These are phyloP conservation scores for Oncorhynchus keta DNA, from an alignment of 2,113 vertebrate species.

Conservation along the genomic window DNA sequence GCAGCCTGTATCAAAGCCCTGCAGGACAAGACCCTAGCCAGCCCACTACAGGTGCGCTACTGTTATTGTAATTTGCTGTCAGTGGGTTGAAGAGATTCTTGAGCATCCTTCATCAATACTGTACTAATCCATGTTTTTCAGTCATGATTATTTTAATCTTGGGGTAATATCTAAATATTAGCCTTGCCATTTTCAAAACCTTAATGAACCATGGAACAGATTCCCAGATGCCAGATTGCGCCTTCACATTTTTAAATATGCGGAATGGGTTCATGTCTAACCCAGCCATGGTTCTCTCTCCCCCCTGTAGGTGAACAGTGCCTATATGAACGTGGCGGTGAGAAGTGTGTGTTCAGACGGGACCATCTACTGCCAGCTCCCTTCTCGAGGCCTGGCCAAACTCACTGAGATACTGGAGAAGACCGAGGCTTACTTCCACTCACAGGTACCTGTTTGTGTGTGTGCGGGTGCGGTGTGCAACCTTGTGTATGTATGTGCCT, in stretches of 20 bases:
- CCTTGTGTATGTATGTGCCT: neutral
- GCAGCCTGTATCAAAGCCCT: constrained; percentile 85
- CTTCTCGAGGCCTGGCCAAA: constrained; percentile 84
- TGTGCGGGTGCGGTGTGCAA: neutral
- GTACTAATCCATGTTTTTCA: no score
- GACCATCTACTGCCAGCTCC: constrained; percentile 89
- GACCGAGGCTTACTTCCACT: constrained; percentile 82
- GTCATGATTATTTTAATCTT: no score
- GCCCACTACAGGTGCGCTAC: constrained; percentile 81
- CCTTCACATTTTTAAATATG: no score
- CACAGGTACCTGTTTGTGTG: constrained; percentile 74
- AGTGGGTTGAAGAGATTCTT: no score
- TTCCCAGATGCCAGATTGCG: no score
- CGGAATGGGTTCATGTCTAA: no score
- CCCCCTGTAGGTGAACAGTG: constrained; percentile 63
- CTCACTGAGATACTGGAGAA: constrained; percentile 82
- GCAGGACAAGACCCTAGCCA: constrained; percentile 82
- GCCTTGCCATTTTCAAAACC: no score
- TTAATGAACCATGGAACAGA: no score
- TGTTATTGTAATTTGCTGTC: neutral
- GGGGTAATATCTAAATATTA: no score
- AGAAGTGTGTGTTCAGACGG: constrained; percentile 92
- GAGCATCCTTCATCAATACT: no score
- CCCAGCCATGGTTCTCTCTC: neutral
- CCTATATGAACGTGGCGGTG: constrained; percentile 85